Evolutionary conservation across 2,888 invertebrate species (phyloP).

Genomic region (Patella pellucida): DNA sequence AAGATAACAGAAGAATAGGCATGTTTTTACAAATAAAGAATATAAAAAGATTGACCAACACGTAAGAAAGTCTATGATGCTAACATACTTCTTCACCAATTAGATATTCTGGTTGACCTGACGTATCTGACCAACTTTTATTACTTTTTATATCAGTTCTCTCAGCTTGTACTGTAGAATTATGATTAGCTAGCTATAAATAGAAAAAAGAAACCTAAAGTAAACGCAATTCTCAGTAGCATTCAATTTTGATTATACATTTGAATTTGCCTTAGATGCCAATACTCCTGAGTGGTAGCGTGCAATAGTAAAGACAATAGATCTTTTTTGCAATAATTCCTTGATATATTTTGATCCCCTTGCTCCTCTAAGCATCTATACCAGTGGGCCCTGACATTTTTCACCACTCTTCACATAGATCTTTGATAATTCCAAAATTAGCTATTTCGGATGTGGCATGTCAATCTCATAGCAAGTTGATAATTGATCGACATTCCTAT

Average conservation of each 20-base stretch:
- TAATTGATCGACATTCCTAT: too few relatives aligned
- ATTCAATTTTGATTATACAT: background rate
- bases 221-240: background rate
- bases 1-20: too few relatives aligned
- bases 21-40: too few relatives aligned
- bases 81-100: slow-evolving; percentile 82
- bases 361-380: background rate
- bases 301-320: too few relatives aligned
- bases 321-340: background rate
- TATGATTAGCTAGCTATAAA: slow-evolving; percentile 79
- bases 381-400: background rate
- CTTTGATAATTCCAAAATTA: too few relatives aligned
- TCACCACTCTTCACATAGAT: too few relatives aligned
- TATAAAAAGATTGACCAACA: too few relatives aligned
- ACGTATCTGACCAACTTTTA: slow-evolving; percentile 65
- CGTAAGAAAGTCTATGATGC: too few relatives aligned
- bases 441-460: too few relatives aligned
- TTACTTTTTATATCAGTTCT: slow-evolving; percentile 70
- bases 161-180: slow-evolving; percentile 84
- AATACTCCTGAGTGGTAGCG: too few relatives aligned
- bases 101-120: slow-evolving; percentile 72
- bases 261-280: background rate
- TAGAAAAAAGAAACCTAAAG: slow-evolving; percentile 16
- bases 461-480: too few relatives aligned
- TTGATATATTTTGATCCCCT: background rate